A percentile compares a stretch with the other conserved stretches of the same genome.
These are phyloP conservation scores for Clavelina lepadiformis DNA, from an alignment of 23 tunicate species.

Conservation along the genomic window DNA sequence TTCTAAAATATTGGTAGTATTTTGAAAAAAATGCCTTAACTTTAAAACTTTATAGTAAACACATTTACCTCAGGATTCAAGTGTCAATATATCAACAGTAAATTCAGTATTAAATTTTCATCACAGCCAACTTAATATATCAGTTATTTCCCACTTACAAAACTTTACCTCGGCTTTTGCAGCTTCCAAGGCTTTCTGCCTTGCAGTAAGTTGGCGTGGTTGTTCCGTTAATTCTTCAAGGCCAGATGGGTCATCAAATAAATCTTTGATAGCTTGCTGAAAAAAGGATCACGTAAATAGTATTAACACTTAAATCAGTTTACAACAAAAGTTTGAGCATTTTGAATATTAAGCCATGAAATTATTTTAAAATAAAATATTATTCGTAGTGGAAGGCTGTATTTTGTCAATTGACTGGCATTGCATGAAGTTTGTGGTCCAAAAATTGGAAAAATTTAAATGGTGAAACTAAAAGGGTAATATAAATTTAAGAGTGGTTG, in stretches of 20 bases:
- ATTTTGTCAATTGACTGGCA: no score
- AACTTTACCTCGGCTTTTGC: conserved; percentile 34
- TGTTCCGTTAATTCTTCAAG: conserved; percentile 56
- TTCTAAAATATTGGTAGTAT: background rate
- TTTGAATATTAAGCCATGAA: no score
- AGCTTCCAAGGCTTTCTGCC: conserved; percentile 70
- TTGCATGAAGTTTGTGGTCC: no score
- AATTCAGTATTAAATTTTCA: background rate
- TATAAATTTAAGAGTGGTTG: no score
- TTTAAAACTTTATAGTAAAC: background rate
- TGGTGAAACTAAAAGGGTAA: no score
- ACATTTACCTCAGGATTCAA: conserved; percentile 5
- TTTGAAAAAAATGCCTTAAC: background rate
- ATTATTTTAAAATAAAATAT: conserved; percentile 1
- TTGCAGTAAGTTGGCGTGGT: conserved; percentile 37
- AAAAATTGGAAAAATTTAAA: no score
- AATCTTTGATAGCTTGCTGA: conserved; percentile 47
- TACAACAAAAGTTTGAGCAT: no score
- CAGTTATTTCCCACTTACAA: no score
- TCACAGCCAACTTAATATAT: no score
- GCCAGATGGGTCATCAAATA: conserved; percentile 71
- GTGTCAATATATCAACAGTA: conserved; percentile 12
- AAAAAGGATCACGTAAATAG: background rate
- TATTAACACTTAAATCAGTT: no score
- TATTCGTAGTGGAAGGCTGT: no score